Conservation (phyloP, 2,113 vertebrate species). For the Ctenomys sociabilis region DNA sequence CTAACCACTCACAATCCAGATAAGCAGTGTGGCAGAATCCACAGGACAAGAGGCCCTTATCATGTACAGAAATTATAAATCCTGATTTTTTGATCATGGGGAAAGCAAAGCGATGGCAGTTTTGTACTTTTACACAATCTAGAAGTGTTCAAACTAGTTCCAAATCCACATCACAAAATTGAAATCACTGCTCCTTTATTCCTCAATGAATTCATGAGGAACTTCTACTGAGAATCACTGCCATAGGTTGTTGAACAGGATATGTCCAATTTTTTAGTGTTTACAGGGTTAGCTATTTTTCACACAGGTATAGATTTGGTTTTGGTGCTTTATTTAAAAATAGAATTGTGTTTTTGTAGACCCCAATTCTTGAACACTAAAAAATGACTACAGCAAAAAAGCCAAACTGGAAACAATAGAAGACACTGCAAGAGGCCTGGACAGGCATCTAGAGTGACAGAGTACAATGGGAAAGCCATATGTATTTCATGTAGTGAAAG, state of each 20-base stretch:
- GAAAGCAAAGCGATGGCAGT: neutral
- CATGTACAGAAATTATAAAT: conserved; percentile 11
- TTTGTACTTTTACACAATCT: conserved; percentile 43
- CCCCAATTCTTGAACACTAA: neutral
- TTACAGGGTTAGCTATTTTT: neutral
- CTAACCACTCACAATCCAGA: conserved; percentile 1
- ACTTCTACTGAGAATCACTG: neutral
- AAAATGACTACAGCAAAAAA: neutral
- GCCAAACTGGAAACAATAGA: neutral
- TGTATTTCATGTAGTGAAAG: neutral
- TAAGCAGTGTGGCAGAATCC: neutral
- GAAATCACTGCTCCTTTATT: neutral
- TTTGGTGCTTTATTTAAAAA: neutral
- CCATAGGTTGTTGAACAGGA: neutral
- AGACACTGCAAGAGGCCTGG: neutral
- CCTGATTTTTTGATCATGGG: neutral
- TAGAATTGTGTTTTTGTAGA: neutral
- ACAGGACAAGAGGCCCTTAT: neutral
- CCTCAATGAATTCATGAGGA: neutral
- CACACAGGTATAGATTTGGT: neutral
- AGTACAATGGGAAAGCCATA: neutral
- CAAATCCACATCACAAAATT: conserved; percentile 51
- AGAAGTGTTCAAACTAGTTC: conserved; percentile 58
- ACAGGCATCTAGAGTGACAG: neutral
- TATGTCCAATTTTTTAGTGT: neutral